phyloP scores from a whole-genome alignment of 2,113 vertebrate species.

The Regulus satrapa region DNA sequence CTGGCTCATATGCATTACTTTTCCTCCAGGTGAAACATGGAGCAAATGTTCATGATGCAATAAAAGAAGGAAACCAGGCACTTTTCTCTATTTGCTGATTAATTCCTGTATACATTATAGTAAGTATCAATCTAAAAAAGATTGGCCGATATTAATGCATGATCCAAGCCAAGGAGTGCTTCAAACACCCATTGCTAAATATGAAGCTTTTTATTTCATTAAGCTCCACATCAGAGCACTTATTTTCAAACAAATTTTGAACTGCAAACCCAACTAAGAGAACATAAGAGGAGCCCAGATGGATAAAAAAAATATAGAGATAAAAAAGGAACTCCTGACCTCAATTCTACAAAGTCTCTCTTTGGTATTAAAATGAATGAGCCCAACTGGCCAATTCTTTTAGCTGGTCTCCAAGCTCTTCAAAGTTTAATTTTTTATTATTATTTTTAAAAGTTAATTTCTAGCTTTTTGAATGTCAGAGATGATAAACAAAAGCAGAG shows the following conservation, averaged over 20 bases:
- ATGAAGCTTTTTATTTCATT: neutral
- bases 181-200: neutral
- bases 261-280: neutral
- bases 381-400: neutral
- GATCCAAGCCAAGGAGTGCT: neutral
- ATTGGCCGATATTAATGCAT: neutral
- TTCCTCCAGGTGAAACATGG: neutral
- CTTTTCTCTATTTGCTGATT: neutral
- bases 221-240: neutral
- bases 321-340: neutral
- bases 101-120: neutral
- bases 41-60: neutral
- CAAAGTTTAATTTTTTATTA: neutral
- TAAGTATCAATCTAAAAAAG: neutral
- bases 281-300: neutral
- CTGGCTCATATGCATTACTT: neutral
- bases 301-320: neutral
- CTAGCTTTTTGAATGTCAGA: neutral
- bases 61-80: neutral
- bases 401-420: neutral
- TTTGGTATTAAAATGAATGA: neutral
- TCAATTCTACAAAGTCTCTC: neutral
- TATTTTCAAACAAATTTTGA: neutral
- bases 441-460: neutral
- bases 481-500: neutral